A percentile compares a stretch with the other conserved stretches of the same genome.
These are phyloP conservation scores for Pao palembangensis DNA, from an alignment of 2,113 vertebrate genomes.

Conservation along the genomic window DNA sequence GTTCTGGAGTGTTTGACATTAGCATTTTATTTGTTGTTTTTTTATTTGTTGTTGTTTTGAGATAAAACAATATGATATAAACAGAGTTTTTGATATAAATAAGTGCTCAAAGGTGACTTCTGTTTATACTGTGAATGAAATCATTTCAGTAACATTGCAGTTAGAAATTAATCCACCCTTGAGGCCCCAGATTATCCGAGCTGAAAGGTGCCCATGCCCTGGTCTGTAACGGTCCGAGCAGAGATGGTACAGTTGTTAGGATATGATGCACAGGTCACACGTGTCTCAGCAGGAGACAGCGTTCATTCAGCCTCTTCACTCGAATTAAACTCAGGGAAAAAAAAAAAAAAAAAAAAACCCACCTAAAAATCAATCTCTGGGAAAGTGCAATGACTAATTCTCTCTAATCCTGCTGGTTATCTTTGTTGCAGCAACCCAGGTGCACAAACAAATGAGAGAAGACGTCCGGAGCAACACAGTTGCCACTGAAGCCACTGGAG, in stretches of 20 bases:
- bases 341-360: not conserved
- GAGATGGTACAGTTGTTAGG: too few relatives aligned
- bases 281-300: too few relatives aligned
- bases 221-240: too few relatives aligned
- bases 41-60: too few relatives aligned
- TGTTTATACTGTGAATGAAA: too few relatives aligned
- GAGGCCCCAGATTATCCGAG: too few relatives aligned
- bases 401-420: not conserved
- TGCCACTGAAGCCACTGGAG: not conserved
- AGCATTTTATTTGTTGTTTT: conserved; percentile 33
- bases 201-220: too few relatives aligned
- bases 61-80: not conserved
- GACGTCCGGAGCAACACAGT: conserved; percentile 27
- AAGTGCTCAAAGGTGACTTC: conserved; percentile 27
- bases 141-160: too few relatives aligned
- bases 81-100: conserved; percentile 5
- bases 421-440: conserved; percentile 4
- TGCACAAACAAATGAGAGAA: conserved; percentile 22
- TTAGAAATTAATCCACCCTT: too few relatives aligned
- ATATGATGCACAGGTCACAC: too few relatives aligned
- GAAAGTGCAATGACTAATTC: not conserved
- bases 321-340: too few relatives aligned
- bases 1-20: conserved; percentile 34
- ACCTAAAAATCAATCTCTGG: not conserved
- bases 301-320: not conserved